Percentiles rank a stretch among this genome's conserved stretches.
Conservation (phyloP, 2,797 vertebrate genomes). For the Podarcis siculus region DNA sequence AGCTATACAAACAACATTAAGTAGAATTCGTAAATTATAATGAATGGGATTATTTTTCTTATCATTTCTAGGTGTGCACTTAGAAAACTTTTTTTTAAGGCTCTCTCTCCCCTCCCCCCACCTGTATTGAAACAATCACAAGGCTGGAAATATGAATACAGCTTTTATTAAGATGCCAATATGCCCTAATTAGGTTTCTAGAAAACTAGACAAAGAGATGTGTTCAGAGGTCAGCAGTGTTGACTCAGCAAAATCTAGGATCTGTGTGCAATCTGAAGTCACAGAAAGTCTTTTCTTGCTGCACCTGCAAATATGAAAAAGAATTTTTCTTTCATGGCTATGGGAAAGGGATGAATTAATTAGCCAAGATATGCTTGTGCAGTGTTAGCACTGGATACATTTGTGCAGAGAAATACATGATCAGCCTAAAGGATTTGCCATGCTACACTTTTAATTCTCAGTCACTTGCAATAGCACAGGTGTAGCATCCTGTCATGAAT, state of each 20-base stretch:
- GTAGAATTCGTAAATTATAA: neutral
- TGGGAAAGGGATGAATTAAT: neutral
- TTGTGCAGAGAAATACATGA: neutral
- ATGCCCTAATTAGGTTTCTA: neutral
- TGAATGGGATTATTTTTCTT: neutral
- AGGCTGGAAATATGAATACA: neutral
- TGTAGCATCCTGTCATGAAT: too few species aligned
- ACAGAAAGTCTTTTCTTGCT: neutral
- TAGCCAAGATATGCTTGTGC: neutral
- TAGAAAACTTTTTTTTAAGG: neutral
- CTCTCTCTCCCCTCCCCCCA: too few species aligned
- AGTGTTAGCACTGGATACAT: neutral
- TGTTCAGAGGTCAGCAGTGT: neutral
- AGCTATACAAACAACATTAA: neutral
- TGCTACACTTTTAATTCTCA: too few species aligned
- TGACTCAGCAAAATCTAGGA: neutral
- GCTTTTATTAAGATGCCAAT: constrained; percentile 2
- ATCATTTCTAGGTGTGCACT: too few species aligned
- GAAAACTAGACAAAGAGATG: neutral
- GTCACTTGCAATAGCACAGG: too few species aligned
- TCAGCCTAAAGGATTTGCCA: neutral
- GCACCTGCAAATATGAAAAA: neutral
- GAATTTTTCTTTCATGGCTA: neutral
- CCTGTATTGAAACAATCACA: neutral
- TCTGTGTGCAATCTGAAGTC: neutral